Conservation (phyloP, 1,140 invertebrate species). For the Philopotamus ludificatus region DNA sequence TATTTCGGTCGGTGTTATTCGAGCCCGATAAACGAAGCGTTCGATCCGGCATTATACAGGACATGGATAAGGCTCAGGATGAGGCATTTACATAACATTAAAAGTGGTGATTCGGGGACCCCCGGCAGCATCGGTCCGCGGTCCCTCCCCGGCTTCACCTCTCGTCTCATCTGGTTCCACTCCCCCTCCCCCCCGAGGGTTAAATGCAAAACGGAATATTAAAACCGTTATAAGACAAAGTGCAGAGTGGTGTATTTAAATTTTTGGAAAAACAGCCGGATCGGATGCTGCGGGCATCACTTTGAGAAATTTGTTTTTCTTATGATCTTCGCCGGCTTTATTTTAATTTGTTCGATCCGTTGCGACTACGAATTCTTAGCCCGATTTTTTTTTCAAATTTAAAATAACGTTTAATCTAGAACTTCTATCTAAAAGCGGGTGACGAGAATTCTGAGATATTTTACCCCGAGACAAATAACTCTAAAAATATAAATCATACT, state of each 20-base stretch:
- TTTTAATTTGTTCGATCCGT: too few relatives aligned
- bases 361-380: too few relatives aligned
- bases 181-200: not conserved
- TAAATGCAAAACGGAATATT: conserved; percentile 9
- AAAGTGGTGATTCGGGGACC: not conserved
- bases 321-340: too few relatives aligned
- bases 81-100: not conserved
- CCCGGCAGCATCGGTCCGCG: not conserved
- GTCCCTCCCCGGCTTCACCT: not conserved
- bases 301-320: not conserved
- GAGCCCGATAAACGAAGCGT: not conserved
- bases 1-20: not conserved
- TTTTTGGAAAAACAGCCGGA: not conserved
- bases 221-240: not conserved
- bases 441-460: too few relatives aligned
- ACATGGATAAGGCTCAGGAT: not conserved
- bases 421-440: too few relatives aligned
- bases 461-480: too few relatives aligned
- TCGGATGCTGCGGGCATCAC: not conserved
- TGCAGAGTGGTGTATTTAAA: conserved; percentile 11
- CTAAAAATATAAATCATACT: too few relatives aligned
- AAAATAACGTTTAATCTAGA: too few relatives aligned
- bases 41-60: not conserved
- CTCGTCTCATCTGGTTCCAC: not conserved
- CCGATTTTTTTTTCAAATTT: too few relatives aligned